phyloP scores from a whole-genome alignment of 2,797 vertebrate genomes.

The Manis crassicaudata region DNA sequence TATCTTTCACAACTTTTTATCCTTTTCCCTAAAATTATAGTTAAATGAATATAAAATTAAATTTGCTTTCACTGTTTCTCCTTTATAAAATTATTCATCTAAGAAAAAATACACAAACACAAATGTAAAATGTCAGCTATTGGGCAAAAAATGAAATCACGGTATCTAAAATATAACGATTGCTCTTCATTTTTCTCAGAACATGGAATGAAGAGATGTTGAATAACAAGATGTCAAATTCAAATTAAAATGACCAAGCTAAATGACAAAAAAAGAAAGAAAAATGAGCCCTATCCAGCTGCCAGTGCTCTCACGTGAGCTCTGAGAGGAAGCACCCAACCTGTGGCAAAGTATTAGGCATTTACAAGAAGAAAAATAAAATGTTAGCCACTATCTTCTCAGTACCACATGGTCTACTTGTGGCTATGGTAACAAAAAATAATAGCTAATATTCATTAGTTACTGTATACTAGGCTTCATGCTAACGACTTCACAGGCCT shows the following conservation, averaged over 20 bases:
- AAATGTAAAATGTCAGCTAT: not conserved
- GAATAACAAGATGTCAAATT: not conserved
- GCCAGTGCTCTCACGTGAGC: not conserved
- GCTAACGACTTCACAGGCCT: not conserved
- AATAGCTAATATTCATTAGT: not conserved
- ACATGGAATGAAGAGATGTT: not conserved
- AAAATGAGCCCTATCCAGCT: not conserved
- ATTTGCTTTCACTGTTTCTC: not conserved
- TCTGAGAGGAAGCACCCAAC: not conserved
- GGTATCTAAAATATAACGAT: not conserved
- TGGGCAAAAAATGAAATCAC: not conserved
- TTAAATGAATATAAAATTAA: not conserved
- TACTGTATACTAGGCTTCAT: not conserved
- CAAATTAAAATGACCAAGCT: not conserved
- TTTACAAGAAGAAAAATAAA: not conserved
- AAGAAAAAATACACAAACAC: slow-evolving; percentile 20
- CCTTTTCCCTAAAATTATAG: not conserved
- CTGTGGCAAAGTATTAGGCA: not conserved
- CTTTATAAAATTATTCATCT: not conserved
- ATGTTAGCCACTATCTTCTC: not conserved
- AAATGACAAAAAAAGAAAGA: not conserved
- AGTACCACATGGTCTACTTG: not conserved
- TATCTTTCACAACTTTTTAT: not conserved
- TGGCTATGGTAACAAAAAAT: not conserved
- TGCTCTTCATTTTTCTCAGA: not conserved